Evolutionary conservation across 1,140 invertebrate genomes (phyloP).

Genomic region (Apis dorsata): DNA sequence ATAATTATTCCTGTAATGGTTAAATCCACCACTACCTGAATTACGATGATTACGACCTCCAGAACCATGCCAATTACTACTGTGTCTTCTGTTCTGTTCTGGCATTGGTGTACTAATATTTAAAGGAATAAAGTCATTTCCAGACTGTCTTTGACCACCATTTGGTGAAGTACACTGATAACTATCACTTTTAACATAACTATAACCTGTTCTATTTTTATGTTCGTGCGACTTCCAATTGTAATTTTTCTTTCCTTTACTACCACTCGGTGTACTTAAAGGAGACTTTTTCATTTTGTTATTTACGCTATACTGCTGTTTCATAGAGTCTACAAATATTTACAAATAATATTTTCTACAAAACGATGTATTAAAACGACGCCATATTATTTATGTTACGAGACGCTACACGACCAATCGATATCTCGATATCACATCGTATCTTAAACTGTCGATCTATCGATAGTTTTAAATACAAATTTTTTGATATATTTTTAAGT

Average conservation of each 20-base stretch:
- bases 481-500: neutral
- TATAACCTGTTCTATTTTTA: constrained; percentile 57
- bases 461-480: neutral
- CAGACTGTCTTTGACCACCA: constrained; percentile 7
- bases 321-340: constrained; percentile 33
- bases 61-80: constrained; percentile 42
- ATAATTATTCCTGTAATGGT: constrained; percentile 52
- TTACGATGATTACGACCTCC: constrained; percentile 37
- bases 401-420: neutral
- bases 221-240: constrained; percentile 51
- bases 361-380: constrained; percentile 29
- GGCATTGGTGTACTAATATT: constrained; percentile 53
- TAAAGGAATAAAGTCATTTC: constrained; percentile 68
- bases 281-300: constrained; percentile 69
- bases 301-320: neutral
- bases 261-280: constrained; percentile 63
- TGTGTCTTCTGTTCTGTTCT: constrained; percentile 25
- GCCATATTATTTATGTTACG: neutral
- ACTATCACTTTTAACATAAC: constrained; percentile 23
- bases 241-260: constrained; percentile 21
- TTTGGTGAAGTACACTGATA: constrained; percentile 41
- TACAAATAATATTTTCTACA: constrained; percentile 29
- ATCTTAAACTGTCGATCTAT: neutral
- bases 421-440: constrained; percentile 1
- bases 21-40: constrained; percentile 46